Evolutionary conservation across 2,113 vertebrate genomes (phyloP), one percentile per base, ranked within the genome.

Genomic region (Tympanuchus pallidicinctus): DNA sequence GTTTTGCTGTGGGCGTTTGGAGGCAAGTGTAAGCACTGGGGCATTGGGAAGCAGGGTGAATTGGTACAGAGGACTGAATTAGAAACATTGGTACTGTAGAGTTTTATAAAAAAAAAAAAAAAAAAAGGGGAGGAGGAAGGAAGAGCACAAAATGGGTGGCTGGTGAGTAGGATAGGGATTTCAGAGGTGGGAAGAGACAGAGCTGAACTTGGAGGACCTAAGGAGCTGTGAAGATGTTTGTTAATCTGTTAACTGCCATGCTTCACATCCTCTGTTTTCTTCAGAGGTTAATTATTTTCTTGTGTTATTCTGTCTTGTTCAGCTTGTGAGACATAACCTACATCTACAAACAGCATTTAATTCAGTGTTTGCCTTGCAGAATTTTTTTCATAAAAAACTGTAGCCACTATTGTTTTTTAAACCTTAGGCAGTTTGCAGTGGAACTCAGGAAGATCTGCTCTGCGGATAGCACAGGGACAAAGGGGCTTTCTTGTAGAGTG

Each of bases 241-340:
- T 54, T 88, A 45, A 43, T 80, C 34, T 80, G 13, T 71, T 90
- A 78, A 81, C 47, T 38, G 57, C 43, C 45, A 2, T 64, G 82
- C 67, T 80, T 88, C 47, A 42, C 45, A 15, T 86, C 42, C 42
- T 88, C 56, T 50, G 17, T 88, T 90, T 90, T 74, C 80, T 95
- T 93, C 43, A 75, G 82, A 83, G 94, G 16, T 30, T 75, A 57
- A 52, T 88, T 65, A 86, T 65, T 91, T 86, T 48, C 38, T 77
- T 48, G 63, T 6, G 7, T 86, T 86, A 27, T 80, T 70, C 79
- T 87, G 9, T 52, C 66, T 90, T 89, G 73, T 73, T 92, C n/a
- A 86, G 50, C 50, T 94, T 74, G 21, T 64, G 79, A 94, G 69
- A 43, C 7, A 5, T 16, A 59, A 38, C n/a, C 22, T 83, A 40